Evolutionary conservation across 1,140 invertebrate species (phyloP), one percentile per base, ranked within the genome.

Genomic region (Orchestia grillus): DNA sequence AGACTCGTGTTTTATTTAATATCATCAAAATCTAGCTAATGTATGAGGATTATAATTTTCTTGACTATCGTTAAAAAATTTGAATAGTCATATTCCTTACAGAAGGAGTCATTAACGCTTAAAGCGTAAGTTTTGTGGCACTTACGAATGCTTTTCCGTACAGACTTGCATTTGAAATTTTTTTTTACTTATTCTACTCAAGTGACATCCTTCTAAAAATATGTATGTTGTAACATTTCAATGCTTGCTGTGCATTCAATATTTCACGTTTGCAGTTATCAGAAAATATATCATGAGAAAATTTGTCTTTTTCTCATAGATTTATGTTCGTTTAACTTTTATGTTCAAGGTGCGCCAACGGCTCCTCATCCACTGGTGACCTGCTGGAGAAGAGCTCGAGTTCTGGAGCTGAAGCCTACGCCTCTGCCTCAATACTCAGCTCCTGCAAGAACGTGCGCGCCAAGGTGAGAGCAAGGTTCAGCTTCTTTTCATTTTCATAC

Each of bases 371-470:
- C 36, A 94, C 92, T 45, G 92, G 92, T 23, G 92, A 94, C 44
- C 44, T 94, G 44, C 44, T 94, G 92, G 92, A 94, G 92, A 94
- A 94, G n/a, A 94, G 44, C 44, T 94, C 96, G 44, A 96, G 96
- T 36, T 95, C 96, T 87, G 96, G 96, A 44, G 96, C 96, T 11
- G 96, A 97, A 95, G 96, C 96, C 11, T 97, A 97, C 42, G 96
- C 96, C 8, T 97, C 96, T 28, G 96, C 96, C 36, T 97, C 96
- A 8, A 96, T 97, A 45, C 47, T 97, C 41, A 96, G 96, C 44
- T 92, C 96, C 40, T 96, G 96, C 90, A 96, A 96, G 87, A 96
- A 96, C 96, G 44, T 95, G 45, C 96, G 96, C 41, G 96, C 94
- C 87, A 97, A 97, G 96, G 96, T 97, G 45, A 77, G 96, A n/a